Evolutionary conservation across 1,140 invertebrate species (phyloP), one percentile per base, ranked within the genome.

Genomic region (Magallana gigas): DNA sequence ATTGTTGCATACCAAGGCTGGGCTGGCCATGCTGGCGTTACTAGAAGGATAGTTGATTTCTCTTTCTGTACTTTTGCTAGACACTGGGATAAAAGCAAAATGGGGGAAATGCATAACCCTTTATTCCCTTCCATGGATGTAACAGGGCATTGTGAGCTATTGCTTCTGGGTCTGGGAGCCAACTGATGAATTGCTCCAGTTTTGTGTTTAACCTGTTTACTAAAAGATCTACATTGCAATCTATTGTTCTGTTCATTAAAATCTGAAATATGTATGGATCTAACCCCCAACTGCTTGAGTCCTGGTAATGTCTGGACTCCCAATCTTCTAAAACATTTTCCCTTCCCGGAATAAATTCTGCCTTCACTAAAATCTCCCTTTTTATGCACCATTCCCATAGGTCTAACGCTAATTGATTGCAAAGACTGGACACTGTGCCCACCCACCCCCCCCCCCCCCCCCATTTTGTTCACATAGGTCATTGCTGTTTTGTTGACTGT

Each of bases 361-460:
- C 82, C 18, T 56, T 68, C 12, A 84, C 7, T 3, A 83, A 23
- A 29, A 84, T 84, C 1, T 76, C 36, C 57, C n/a, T 87, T n/a
- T 71, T 11, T 14, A 87, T 59, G 36, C 59, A 87, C 86, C 80
- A 87, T 8, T 83, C 18, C 81, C 86, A 87, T 11, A 87, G 80
- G 83, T 87, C 48, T 58, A 18, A 59, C 18, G 81, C 62, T 18
- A 87, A 60, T 57, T 83, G 0, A 23, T 23, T 87, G 82, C 86
- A 83, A 14, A 59, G 8, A 7, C 14, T 60, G 60, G 81, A 87
- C 23, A 62, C n/a, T n/a, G 86, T 80, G 8, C 23, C 23, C 23
- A 0, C 23, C 23, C 23, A 0, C 81, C 86, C 18, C 81, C 80
- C 23, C 23, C 23, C 23, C 23, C 23, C 81, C 86, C 18, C 81